A percentile compares a stretch with the other conserved stretches of the same genome.
phyloP scores from a whole-genome alignment of 2,113 vertebrate genomes.

The Gnathonemus longibarbis region DNA sequence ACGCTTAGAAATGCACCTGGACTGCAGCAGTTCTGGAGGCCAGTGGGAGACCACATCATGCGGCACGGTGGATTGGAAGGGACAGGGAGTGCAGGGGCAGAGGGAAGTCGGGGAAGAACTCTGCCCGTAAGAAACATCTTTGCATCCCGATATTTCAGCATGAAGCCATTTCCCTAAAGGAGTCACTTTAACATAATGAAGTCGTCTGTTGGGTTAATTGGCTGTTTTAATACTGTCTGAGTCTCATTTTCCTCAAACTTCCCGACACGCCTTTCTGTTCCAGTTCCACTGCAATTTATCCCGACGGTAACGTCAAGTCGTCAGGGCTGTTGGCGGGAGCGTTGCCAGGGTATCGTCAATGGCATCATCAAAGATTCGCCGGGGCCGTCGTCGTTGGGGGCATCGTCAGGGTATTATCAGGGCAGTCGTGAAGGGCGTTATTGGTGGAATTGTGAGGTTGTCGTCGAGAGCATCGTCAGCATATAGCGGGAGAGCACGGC shows the following conservation, averaged over 20 bases:
- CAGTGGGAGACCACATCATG: neutral
- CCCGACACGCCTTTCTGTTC: neutral
- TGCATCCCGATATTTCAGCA: neutral
- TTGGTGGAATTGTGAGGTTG: too few species aligned
- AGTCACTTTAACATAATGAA: neutral
- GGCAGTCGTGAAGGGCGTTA: too few species aligned
- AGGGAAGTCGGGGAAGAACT: neutral
- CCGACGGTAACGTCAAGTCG: too few species aligned
- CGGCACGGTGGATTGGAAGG: neutral
- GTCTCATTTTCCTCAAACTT: neutral
- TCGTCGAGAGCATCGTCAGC: neutral
- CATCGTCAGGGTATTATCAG: neutral
- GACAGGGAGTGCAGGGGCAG: neutral
- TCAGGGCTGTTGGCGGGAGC: too few species aligned
- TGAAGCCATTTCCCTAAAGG: neutral
- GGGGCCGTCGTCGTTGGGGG: too few species aligned
- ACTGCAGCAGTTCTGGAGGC: neutral
- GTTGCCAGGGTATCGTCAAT: neutral
- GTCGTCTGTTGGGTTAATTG: neutral
- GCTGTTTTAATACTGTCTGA: neutral
- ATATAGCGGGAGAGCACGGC: neutral
- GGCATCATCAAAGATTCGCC: too few species aligned
- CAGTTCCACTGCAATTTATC: neutral
- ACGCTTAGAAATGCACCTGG: conserved; percentile 1
- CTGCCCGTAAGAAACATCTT: neutral